Evolutionary conservation across 2,888 invertebrate species (phyloP).

Genomic region (Metellina segmentata): DNA sequence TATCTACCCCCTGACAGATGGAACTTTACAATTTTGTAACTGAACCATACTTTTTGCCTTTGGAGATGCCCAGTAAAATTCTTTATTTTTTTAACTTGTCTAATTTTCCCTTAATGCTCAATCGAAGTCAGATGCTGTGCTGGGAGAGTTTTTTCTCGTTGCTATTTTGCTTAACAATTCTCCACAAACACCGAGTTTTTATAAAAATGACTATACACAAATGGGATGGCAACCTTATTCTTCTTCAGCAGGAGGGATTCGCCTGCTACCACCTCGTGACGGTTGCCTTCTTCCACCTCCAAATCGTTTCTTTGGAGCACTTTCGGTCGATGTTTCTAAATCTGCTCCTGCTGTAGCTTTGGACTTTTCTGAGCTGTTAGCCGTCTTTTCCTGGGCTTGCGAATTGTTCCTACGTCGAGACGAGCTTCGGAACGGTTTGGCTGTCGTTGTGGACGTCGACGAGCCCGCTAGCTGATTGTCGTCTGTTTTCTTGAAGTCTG

Average conservation of each 20-base stretch:
- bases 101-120: too few species aligned
- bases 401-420: constrained; percentile 32
- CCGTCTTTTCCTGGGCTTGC: neutral
- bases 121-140: too few species aligned
- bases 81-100: too few species aligned
- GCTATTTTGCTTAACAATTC: neutral
- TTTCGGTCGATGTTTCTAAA: constrained; percentile 34
- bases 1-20: too few species aligned
- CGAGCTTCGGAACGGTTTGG: constrained; percentile 49
- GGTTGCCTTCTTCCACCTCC: constrained; percentile 46
- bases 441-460: constrained; percentile 24
- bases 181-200: constrained; percentile 27
- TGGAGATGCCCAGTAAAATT: too few species aligned
- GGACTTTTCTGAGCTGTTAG: constrained; percentile 11
- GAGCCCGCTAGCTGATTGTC: constrained; percentile 26
- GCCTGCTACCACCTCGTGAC: constrained; percentile 53
- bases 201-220: constrained; percentile 29
- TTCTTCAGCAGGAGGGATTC: constrained; percentile 7
- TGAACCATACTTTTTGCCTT: too few species aligned
- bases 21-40: too few species aligned
- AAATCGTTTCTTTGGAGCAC: constrained; percentile 61
- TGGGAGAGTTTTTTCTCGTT: neutral
- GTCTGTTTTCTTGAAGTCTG: constrained; percentile 45
- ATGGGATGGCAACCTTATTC: constrained; percentile 17
- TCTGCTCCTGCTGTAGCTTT: neutral